Conservation (phyloP, 2,888 invertebrate species). For the Papilio elwesi region DNA sequence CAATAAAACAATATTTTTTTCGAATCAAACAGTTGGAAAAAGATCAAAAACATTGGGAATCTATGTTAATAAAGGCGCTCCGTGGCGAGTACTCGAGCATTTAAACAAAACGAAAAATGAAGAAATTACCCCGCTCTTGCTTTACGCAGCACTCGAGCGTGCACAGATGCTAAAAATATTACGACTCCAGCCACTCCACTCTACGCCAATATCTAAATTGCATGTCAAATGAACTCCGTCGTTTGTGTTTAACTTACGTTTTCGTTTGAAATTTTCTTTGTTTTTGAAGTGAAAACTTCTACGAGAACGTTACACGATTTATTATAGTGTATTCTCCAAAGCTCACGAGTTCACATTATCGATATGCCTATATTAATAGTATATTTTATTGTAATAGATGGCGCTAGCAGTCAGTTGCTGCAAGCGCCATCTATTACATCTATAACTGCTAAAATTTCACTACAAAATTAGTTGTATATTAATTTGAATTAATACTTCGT, state of each 20-base stretch:
- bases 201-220: conserved; percentile 37
- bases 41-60: conserved; percentile 34
- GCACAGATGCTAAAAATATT: conserved; percentile 37
- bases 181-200: conserved; percentile 24
- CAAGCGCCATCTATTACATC: too few species aligned
- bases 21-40: conserved; percentile 21
- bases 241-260: not conserved
- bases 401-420: too few species aligned
- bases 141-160: conserved; percentile 25
- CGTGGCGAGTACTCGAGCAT: conserved; percentile 29
- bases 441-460: too few species aligned
- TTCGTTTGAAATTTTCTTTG: not conserved
- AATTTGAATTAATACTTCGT: too few species aligned
- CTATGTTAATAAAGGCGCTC: conserved; percentile 25
- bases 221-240: conserved; percentile 29
- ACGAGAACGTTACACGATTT: not conserved
- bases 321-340: not conserved
- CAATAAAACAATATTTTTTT: conserved; percentile 20
- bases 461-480: too few species aligned
- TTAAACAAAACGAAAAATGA: conserved; percentile 32
- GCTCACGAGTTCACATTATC: not conserved
- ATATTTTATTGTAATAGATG: too few species aligned
- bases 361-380: too few species aligned
- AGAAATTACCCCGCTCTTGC: conserved; percentile 38
- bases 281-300: not conserved